These are phyloP conservation scores for Parasteatoda lunata DNA, from an alignment of 2,888 invertebrate species.

Conservation along the genomic window DNA sequence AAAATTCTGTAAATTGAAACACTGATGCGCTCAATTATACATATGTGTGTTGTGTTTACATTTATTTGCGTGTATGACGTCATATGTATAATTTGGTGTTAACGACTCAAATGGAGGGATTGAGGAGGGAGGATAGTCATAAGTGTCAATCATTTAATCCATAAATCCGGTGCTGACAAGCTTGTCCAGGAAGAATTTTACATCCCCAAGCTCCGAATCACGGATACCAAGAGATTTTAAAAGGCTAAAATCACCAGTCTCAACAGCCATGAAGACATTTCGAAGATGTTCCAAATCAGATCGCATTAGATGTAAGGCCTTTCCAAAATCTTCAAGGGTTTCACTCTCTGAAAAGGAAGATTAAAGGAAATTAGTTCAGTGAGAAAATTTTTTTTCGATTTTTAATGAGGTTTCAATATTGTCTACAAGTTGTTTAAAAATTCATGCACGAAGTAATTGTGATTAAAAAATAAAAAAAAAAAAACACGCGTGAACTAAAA, in stretches of 20 bases:
- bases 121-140: constrained; percentile 58
- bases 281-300: constrained; percentile 93
- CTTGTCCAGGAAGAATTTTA: constrained; percentile 96
- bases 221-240: constrained; percentile 94
- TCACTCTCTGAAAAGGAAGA: constrained; percentile 84
- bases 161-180: constrained; percentile 95
- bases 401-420: no score
- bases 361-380: not conserved
- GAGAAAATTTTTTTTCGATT: no score
- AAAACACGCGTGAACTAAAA: no score
- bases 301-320: constrained; percentile 88
- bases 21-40: constrained; percentile 39
- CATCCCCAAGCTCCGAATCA: constrained; percentile 95
- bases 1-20: not conserved
- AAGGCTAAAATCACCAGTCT: constrained; percentile 95
- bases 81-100: constrained; percentile 39
- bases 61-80: no score
- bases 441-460: no score
- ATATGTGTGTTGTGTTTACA: constrained; percentile 31
- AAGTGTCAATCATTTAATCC: constrained; percentile 79
- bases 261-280: constrained; percentile 95
- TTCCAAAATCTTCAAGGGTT: constrained; percentile 94
- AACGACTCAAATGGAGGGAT: constrained; percentile 66
- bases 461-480: no score
- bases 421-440: no score